Percentiles rank a stretch among this genome's conserved stretches.
phyloP scores from a whole-genome alignment of 2,888 invertebrate genomes.

The Cerastis rubricosa region DNA sequence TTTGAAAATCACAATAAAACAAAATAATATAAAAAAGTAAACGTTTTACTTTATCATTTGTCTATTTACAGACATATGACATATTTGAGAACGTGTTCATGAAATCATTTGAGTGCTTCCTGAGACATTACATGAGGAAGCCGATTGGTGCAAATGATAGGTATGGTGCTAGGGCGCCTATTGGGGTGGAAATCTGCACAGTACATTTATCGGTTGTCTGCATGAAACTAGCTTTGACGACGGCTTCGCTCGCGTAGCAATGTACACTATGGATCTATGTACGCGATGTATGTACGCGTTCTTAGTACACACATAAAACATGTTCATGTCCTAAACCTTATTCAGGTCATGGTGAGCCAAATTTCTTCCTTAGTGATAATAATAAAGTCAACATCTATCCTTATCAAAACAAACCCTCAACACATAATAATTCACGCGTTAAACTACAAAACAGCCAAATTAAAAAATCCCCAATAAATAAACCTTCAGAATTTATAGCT shows the following conservation, averaged over 20 bases:
- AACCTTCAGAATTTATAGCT: conserved; percentile 43
- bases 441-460: neutral
- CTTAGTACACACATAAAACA: neutral
- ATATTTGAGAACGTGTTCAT: neutral
- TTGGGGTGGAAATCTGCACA: neutral
- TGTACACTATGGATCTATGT: too few species aligned
- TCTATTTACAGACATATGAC: neutral
- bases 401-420: neutral
- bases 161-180: neutral
- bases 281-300: too few species aligned
- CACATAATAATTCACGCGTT: neutral
- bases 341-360: neutral
- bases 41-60: neutral
- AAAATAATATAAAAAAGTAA: too few species aligned
- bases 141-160: neutral
- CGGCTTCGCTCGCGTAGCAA: neutral
- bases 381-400: neutral
- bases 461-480: conserved; percentile 47
- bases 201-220: neutral
- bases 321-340: neutral
- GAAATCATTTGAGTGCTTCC: neutral
- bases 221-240: neutral
- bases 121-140: neutral
- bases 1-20: too few species aligned
- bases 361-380: neutral